Evolutionary conservation across 2,888 invertebrate genomes (phyloP).

Genomic region (Isoperla grammatica): DNA sequence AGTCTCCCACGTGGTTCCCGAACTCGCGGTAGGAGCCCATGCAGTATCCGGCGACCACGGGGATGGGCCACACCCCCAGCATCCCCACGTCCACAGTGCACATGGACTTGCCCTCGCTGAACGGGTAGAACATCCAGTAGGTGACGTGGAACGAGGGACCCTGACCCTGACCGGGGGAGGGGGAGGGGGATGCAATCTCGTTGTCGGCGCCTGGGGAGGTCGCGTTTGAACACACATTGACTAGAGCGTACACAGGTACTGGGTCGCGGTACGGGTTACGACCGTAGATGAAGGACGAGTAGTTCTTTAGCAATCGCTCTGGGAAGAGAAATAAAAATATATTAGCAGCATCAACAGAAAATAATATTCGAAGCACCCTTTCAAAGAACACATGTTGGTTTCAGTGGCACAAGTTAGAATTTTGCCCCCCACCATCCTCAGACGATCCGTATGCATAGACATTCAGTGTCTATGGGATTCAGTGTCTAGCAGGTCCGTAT

Average conservation of each 20-base stretch:
- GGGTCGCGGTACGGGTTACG: slow-evolving; percentile 46
- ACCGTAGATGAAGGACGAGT: slow-evolving; percentile 55
- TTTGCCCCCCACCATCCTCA: too few species aligned
- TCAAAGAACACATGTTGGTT: too few species aligned
- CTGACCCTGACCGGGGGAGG: background rate
- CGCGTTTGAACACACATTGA: slow-evolving; percentile 45
- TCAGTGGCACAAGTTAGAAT: too few species aligned
- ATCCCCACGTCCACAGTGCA: slow-evolving; percentile 47
- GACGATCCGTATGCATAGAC: too few species aligned
- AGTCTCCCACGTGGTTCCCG: slow-evolving; percentile 62
- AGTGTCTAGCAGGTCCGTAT: too few species aligned
- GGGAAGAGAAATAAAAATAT: slow-evolving; percentile 31
- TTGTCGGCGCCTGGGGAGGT: background rate
- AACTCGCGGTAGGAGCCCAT: slow-evolving; percentile 52
- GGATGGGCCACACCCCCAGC: slow-evolving; percentile 55
- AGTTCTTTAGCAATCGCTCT: slow-evolving; percentile 45
- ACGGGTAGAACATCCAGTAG: slow-evolving; percentile 67
- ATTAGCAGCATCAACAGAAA: too few species aligned
- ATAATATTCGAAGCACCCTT: too few species aligned
- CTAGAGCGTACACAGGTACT: slow-evolving; percentile 53
- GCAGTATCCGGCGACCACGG: slow-evolving; percentile 53
- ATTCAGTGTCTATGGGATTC: too few species aligned
- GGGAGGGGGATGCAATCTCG: background rate
- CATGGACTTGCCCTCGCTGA: slow-evolving; percentile 55
- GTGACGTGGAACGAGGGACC: slow-evolving; percentile 54